These are phyloP conservation scores for Pandion haliaetus DNA, from an alignment of 2,113 vertebrate species.

Conservation along the genomic window DNA sequence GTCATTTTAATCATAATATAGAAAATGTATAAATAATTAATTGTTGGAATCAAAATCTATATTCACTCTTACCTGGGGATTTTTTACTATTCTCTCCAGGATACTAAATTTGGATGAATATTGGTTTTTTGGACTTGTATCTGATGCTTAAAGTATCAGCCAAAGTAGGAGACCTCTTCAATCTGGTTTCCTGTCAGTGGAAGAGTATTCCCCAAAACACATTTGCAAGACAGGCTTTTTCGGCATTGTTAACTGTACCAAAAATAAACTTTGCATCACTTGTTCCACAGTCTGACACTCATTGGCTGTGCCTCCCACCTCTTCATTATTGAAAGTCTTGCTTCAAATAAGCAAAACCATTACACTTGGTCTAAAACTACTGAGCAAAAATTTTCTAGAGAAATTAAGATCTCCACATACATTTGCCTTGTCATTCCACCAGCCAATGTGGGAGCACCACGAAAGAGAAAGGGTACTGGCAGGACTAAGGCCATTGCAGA, in stretches of 20 bases:
- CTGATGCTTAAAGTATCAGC: background rate
- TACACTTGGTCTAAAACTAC: background rate
- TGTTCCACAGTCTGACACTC: background rate
- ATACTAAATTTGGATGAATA: background rate
- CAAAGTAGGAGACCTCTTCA: background rate
- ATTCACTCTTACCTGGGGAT: background rate
- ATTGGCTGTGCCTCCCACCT: background rate
- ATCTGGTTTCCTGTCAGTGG: background rate
- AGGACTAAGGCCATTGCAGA: background rate
- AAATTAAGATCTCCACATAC: background rate
- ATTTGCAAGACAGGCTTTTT: background rate
- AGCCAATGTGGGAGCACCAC: background rate
- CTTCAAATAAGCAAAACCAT: background rate
- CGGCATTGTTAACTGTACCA: background rate
- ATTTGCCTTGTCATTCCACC: background rate
- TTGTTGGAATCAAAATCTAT: background rate
- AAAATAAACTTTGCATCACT: background rate
- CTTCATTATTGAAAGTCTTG: background rate
- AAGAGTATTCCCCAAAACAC: background rate
- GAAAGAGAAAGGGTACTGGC: background rate
- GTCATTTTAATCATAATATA: background rate
- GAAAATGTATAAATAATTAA: background rate
- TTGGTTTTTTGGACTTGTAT: background rate
- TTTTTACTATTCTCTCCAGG: background rate
- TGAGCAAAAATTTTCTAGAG: background rate